Evolutionary conservation across 2,113 vertebrate species (phyloP), one percentile per base, ranked within the genome.

Genomic region (Todiramphus chloris): DNA sequence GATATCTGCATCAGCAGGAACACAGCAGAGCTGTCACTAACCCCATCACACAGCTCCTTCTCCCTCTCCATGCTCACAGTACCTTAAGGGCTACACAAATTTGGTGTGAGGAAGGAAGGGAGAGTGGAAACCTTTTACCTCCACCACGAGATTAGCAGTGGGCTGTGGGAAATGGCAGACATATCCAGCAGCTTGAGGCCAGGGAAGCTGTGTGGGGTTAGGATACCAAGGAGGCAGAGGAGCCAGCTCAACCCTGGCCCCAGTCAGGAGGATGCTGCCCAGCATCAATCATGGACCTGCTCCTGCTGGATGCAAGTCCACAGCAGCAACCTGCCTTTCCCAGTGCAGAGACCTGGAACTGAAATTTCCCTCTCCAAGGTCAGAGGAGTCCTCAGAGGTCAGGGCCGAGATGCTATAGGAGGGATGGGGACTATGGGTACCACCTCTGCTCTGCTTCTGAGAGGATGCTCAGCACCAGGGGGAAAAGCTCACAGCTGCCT

Each of bases 11-110:
- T 94, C 89, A 94, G 70, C 83, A 53, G 77, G 67, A 58, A 25
- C 75, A 60, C 55, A 6, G 66, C 85, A 28, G 94, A 88, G 78
- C 81, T 83, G 72, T 51, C 87, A 55, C 87, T 44, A 10, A 53
- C 51, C 27, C 51, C 63, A 7, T 67, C 66, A 77, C 67, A 19
- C 83, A 9, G 80, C 87, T 93, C 86, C 24, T 76, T 33, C 87
- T 94, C 82, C 67, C 64, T 50, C 83, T 89, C 80, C 58, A 6
- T 30, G 59, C 64, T 85, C 75, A 20, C 77, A 58, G 92, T 83
- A 96, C 93, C 93, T 97, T 72, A 85, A 89, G 67, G 79, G 93
- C 91, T 94, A 95, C 97, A 97, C 77, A 94, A 94, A 96, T 46
- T 66, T 44, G 25, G 67, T 55, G 86, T 66, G 74, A 83, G 79